These are phyloP conservation scores for Tetranychus piercei DNA, from an alignment of 2,888 invertebrate species.

Conservation along the genomic window DNA sequence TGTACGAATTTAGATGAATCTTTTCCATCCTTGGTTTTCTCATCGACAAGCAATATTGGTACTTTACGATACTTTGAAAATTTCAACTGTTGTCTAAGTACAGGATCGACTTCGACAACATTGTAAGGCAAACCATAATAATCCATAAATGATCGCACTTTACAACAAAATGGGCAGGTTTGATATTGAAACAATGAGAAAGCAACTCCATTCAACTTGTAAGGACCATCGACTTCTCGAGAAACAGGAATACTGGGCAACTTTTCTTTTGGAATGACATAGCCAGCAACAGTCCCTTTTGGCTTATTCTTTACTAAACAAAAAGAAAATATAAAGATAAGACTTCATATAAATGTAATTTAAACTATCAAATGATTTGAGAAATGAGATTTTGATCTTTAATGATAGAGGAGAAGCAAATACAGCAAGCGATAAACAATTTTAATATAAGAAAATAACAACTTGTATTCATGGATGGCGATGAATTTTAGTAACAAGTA, in stretches of 20 bases:
- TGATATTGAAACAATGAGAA: slow-evolving; percentile 85
- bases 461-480: too few relatives aligned
- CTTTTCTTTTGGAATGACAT: neutral
- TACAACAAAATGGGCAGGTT: slow-evolving; percentile 94
- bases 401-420: too few relatives aligned
- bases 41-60: slow-evolving; percentile 54
- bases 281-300: neutral
- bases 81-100: slow-evolving; percentile 67
- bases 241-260: neutral
- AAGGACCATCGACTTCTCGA: slow-evolving; percentile 20
- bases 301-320: neutral
- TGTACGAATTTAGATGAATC: slow-evolving; percentile 36
- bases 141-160: slow-evolving; percentile 67
- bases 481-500: too few relatives aligned
- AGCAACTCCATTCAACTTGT: slow-evolving; percentile 38
- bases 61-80: slow-evolving; percentile 92
- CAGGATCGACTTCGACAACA: slow-evolving; percentile 90
- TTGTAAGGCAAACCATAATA: slow-evolving; percentile 82
- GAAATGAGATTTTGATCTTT: too few relatives aligned
- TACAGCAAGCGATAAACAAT: too few relatives aligned
- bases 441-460: too few relatives aligned
- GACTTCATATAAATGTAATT: too few relatives aligned
- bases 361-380: too few relatives aligned
- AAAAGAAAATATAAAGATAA: neutral
- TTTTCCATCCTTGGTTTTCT: slow-evolving; percentile 5